Base-by-base conservation (phyloP, 2,797 vertebrate species). In the Rhinogobio ventralis region DNA sequence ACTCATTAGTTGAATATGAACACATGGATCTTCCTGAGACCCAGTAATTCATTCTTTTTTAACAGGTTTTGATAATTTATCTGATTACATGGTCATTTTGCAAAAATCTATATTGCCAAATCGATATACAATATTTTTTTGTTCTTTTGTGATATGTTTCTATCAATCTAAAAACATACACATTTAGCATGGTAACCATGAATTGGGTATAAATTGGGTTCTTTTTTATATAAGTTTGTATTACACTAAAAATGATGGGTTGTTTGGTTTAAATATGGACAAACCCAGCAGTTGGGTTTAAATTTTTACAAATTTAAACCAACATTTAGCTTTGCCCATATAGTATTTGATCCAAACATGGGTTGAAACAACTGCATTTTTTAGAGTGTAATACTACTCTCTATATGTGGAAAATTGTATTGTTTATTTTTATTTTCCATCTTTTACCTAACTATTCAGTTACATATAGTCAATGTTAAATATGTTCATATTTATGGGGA, bases 1-100 rank as follows among this genome's bases (percentile, higher is more conserved):
- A 55, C n/a, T 74, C 46, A 67, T 77, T 78, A 46, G 75, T 53
- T 83, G 60, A 72, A 55, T 15, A 73, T 55, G 57, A 39, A 78
- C 55, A 66, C n/a, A 3, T 66, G 66, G 28, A 36, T 19, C 17
- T 42, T 46, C 10, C 36, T 13, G 10, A 68, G 5, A 42, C 10
- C 10, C 67, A 68, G 36, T 5, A 23, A 68, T 68, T 13, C 4
- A 68, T 68, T 39, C 0, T 45, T 69, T 45, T 71, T 25, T 17
- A 25, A 25, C 23, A 45, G 7, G 11, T 55, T 55, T 13, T 55
- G 4, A 20, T 73, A 0, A 49, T 49, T 28, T 73, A 73, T 19
- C 25, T 30, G 73, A 36, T 25, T 9, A 49, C 9, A 3, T 13
- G 46, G 30, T 20, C 17, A 73, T 30, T 49, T 49, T 28, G 25